Evolutionary conservation across 2,113 vertebrate genomes (phyloP), one percentile per base, ranked within the genome.

Genomic region (Chaetodon auriga): DNA sequence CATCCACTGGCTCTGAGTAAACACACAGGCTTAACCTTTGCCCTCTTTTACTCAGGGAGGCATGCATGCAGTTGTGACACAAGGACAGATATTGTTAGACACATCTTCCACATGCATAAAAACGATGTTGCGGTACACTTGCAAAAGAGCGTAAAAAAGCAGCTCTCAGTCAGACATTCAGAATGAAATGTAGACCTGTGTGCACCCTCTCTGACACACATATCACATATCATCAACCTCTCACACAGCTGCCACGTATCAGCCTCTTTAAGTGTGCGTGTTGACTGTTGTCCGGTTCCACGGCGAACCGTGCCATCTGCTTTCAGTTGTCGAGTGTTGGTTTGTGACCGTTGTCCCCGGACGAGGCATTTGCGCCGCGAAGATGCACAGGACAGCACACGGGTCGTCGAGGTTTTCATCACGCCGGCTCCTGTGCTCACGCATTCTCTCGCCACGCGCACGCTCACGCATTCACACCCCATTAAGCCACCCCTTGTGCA

Each of bases 401-500:
- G 70, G 81, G 81, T 83, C 78, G 65, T 61, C 74, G 79, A 88
- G 81, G 75, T 88, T 88, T 84, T 90, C 76, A 71, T 90, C 63
- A 25, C 61, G 81, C 68, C 68, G 6, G 80, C 79, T 62, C 23
- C 41, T 16, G 38, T 7, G 4, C 69, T 75, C 78, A n/a, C 30
- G 8, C 46, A 15, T 84, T 68, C 79, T 76, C 70, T 68, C 64
- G 15, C 25, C 54, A 18, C 18, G 54, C 16, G 5, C 83, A 73
- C 79, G 16, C 80, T 84, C 84, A 75, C 78, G 78, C 85, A 86
- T 86, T 89, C 91, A 87, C 84, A 89, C 87, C 71, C 74, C 55
- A 82, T 86, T 84, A 87, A 90, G 88, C 63, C 84, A 83, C 76
- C 84, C 84, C 78, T 77, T 53, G 57, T 90, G 90, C 86, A 60